Evolutionary conservation across 2,113 vertebrate species (phyloP).

Genomic region (Labrus mixtus): DNA sequence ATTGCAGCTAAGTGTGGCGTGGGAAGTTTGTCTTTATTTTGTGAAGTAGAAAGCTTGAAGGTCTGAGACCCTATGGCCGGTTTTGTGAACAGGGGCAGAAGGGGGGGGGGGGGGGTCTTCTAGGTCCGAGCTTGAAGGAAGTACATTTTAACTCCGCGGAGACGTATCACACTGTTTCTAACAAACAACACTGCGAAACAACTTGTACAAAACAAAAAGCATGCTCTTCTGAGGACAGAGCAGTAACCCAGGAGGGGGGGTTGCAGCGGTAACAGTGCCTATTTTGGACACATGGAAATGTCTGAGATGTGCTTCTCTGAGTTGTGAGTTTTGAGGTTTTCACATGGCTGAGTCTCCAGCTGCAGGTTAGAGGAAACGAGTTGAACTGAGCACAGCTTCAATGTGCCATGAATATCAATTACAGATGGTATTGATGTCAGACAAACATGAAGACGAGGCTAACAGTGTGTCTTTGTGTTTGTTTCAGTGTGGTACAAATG

Average conservation of each 20-base stretch:
- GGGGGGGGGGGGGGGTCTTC: constrained; percentile 21
- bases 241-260: background rate
- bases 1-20: constrained; percentile 26
- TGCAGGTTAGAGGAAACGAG: constrained; percentile 31
- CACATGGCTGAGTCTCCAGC: constrained; percentile 8
- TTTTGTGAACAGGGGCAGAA: background rate
- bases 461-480: constrained; percentile 15
- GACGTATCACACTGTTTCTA: background rate
- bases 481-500: background rate
- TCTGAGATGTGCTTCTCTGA: constrained; percentile 11
- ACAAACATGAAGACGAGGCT: constrained; percentile 5
- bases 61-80: background rate
- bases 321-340: constrained; percentile 3
- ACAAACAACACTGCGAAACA: background rate
- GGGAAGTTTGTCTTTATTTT: constrained; percentile 57
- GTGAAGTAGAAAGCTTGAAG: background rate
- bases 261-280: constrained; percentile 3
- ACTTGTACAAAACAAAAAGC: background rate
- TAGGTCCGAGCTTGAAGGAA: background rate
- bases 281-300: background rate
- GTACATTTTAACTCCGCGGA: background rate
- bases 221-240: background rate
- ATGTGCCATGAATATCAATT: constrained; percentile 62
- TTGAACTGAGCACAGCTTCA: constrained; percentile 19
- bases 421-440: constrained; percentile 27